phyloP scores from a whole-genome alignment of 2,113 vertebrate genomes.

The Mustelus asterias region DNA sequence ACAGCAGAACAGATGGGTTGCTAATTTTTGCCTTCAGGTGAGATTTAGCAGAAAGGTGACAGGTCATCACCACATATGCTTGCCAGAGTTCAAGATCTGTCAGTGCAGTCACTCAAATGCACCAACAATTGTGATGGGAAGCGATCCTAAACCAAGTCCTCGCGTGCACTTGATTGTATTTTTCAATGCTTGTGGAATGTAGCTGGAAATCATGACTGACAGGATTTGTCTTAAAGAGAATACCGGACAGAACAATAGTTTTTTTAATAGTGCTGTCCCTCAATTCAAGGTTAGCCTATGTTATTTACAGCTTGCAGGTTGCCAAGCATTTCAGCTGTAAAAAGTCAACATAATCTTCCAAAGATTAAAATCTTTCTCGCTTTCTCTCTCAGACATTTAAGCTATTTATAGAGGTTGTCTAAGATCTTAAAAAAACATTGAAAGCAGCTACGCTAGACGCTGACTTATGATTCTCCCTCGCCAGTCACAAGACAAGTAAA shows the following conservation, averaged over 20 bases:
- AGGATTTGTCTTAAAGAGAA: background rate
- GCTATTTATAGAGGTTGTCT: background rate
- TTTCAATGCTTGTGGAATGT: background rate
- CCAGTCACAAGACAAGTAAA: background rate
- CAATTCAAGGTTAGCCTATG: background rate
- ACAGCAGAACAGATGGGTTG: background rate
- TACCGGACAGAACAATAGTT: background rate
- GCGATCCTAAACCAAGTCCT: background rate
- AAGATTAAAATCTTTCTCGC: slow-evolving; percentile 22
- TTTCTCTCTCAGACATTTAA: background rate
- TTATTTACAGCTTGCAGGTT: background rate
- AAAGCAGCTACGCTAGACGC: background rate
- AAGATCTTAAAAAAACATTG: background rate
- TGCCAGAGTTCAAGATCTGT: background rate
- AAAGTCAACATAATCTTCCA: background rate
- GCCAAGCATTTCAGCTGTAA: background rate
- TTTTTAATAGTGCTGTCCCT: background rate
- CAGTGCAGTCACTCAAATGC: background rate
- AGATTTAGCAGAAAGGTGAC: background rate
- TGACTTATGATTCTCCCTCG: background rate
- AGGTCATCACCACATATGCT: background rate
- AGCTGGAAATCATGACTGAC: background rate
- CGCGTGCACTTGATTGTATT: background rate
- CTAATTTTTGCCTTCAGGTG: background rate
- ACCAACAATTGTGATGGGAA: background rate